phyloP scores from a whole-genome alignment of 2,888 invertebrate species.

The Chaetogeoica ovagalla region DNA sequence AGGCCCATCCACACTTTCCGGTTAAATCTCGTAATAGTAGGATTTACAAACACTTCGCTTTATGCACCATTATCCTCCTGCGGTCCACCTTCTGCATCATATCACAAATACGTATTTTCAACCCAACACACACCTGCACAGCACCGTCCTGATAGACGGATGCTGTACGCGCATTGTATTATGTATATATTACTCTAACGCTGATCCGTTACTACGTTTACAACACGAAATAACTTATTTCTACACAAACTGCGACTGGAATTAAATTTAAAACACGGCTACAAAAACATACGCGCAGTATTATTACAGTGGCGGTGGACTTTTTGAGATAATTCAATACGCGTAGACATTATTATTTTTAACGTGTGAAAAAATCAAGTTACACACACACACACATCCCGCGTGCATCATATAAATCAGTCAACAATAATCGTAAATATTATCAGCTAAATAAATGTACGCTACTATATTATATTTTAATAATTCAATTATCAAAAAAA shows the following conservation, averaged over 20 bases:
- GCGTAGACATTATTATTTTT: too few species aligned
- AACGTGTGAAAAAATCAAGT: too few species aligned
- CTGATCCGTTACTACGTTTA: too few species aligned
- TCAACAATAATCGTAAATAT: not conserved
- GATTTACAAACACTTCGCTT: slow-evolving; percentile 40
- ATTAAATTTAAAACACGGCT: too few species aligned
- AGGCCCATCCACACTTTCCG: not conserved
- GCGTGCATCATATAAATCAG: too few species aligned
- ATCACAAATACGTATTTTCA: too few species aligned
- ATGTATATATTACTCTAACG: not conserved
- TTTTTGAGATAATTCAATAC: too few species aligned
- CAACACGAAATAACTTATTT: too few species aligned
- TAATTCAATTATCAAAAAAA: not conserved
- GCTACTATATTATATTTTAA: not conserved
- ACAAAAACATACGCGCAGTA: too few species aligned
- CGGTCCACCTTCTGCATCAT: slow-evolving; percentile 1
- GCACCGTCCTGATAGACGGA: not conserved
- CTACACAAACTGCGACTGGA: too few species aligned
- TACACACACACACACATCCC: not conserved
- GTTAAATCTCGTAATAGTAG: slow-evolving; percentile 16
- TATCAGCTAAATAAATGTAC: not conserved
- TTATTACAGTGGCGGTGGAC: too few species aligned
- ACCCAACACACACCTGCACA: not conserved
- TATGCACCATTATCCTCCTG: slow-evolving; percentile 24
- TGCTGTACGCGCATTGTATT: too few species aligned